These are phyloP conservation scores for Perognathus longimembris DNA, from an alignment of 2,113 vertebrate species.

Conservation along the genomic window DNA sequence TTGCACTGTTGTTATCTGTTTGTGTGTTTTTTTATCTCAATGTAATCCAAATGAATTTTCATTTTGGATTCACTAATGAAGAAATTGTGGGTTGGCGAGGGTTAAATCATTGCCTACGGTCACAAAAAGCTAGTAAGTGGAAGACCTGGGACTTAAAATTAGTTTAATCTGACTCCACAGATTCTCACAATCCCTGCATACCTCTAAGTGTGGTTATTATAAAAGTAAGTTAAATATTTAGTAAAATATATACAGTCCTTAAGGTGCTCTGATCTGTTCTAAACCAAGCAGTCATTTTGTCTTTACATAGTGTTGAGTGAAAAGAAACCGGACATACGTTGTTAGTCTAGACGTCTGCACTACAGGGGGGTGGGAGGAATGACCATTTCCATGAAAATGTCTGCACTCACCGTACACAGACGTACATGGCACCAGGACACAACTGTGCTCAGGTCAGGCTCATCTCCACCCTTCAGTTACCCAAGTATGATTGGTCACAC, in stretches of 20 bases:
- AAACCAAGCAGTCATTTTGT: conserved; percentile 5
- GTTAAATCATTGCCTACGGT: conserved; percentile 41
- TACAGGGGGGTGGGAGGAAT: background rate
- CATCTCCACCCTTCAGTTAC: background rate
- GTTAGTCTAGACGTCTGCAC: conserved; percentile 27
- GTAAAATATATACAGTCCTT: background rate
- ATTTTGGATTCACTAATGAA: conserved; percentile 54
- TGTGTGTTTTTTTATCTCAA: background rate
- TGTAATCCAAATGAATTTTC: conserved; percentile 11
- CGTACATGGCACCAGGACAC: background rate
- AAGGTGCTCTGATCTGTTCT: background rate
- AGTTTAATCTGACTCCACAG: conserved; percentile 12
- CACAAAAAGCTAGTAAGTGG: conserved; percentile 39
- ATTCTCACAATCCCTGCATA: background rate
- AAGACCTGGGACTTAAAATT: conserved; percentile 46
- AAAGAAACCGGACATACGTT: background rate
- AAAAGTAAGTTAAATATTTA: conserved; percentile 53
- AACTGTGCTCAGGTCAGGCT: background rate
- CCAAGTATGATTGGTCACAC: background rate
- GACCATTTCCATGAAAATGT: conserved; percentile 39
- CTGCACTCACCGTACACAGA: background rate
- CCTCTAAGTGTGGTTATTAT: background rate
- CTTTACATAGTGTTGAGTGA: background rate
- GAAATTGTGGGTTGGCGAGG: conserved; percentile 39
- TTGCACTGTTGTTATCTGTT: background rate